A percentile compares a stretch with the other conserved stretches of the same genome.
These are phyloP conservation scores for Drosophila borborema DNA, from an alignment of 2,888 invertebrate species.

Conservation along the genomic window DNA sequence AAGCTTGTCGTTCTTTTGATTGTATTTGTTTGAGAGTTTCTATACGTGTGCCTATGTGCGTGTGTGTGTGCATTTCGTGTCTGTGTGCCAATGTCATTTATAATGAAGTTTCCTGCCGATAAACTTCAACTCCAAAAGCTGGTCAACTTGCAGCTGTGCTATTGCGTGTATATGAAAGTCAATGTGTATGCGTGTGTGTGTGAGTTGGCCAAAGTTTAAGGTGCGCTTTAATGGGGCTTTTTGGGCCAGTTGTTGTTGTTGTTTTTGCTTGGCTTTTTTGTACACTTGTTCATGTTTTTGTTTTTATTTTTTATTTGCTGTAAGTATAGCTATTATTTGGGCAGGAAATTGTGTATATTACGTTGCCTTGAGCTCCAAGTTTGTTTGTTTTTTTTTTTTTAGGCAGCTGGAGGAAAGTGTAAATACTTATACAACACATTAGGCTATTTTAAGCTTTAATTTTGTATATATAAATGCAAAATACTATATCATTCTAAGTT, in stretches of 20 bases:
- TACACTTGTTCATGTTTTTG: constrained; percentile 37
- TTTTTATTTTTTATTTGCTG: constrained; percentile 13
- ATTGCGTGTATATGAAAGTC: background rate
- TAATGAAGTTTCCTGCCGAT: constrained; percentile 80
- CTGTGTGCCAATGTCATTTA: constrained; percentile 75
- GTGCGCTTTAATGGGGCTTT: constrained; percentile 55
- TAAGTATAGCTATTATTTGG: constrained; percentile 22
- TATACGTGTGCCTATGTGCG: background rate
- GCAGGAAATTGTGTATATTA: constrained; percentile 45
- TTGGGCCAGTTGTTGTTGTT: constrained; percentile 33
- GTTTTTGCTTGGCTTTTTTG: constrained; percentile 25
- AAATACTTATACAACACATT: background rate
- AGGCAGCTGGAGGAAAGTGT: constrained; percentile 1
- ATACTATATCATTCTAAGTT: too few relatives aligned
- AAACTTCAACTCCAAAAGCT: constrained; percentile 69
- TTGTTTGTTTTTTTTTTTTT: constrained; percentile 7
- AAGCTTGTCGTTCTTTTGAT: constrained; percentile 26
- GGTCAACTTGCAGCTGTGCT: constrained; percentile 21
- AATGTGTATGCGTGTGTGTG: constrained; percentile 9
- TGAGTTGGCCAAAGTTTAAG: constrained; percentile 56
- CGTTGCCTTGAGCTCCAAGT: constrained; percentile 43
- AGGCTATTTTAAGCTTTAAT: background rate
- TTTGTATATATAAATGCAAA: background rate
- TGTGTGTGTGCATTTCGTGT: constrained; percentile 35
- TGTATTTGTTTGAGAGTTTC: constrained; percentile 7